Evolutionary conservation across 1,140 invertebrate genomes (phyloP).

Genomic region (Drosophila subobscura): DNA sequence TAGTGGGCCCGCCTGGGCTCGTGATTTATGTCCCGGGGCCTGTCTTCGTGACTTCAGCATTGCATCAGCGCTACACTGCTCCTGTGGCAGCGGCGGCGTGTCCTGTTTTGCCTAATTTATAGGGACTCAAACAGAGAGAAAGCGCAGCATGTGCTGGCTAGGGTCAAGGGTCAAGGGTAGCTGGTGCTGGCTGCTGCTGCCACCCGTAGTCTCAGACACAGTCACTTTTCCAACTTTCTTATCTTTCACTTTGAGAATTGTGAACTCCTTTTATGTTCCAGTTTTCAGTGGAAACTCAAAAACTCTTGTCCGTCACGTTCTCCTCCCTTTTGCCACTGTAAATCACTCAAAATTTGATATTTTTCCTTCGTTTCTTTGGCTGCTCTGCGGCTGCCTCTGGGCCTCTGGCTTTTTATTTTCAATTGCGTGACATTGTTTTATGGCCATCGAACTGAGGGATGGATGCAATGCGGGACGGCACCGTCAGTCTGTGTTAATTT

Average conservation of each 20-base stretch:
- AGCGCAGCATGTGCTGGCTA: constrained; percentile 45
- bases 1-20: constrained; percentile 28
- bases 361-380: constrained; percentile 34
- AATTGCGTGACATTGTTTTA: constrained; percentile 83
- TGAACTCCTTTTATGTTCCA: constrained; percentile 69
- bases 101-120: constrained; percentile 73
- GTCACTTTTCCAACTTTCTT: constrained; percentile 55
- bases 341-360: constrained; percentile 83
- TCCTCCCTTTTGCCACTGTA: constrained; percentile 58
- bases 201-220: constrained; percentile 18
- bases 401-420: constrained; percentile 42
- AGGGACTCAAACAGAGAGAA: constrained; percentile 21
- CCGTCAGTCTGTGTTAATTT: constrained; percentile 40
- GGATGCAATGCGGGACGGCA: constrained; percentile 6
- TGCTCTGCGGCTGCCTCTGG: too few species aligned
- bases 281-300: constrained; percentile 54
- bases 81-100: constrained; percentile 32
- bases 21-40: constrained; percentile 64
- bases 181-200: neutral
- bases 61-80: constrained; percentile 22
- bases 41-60: constrained; percentile 21
- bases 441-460: constrained; percentile 34
- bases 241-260: constrained; percentile 58
- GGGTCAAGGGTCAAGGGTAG: constrained; percentile 30
- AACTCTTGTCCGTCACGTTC: neutral